Percentiles rank a stretch among this genome's conserved stretches.
These are phyloP conservation scores for Bubo blakistoni DNA, from an alignment of 2,113 vertebrate species.

Conservation along the genomic window DNA sequence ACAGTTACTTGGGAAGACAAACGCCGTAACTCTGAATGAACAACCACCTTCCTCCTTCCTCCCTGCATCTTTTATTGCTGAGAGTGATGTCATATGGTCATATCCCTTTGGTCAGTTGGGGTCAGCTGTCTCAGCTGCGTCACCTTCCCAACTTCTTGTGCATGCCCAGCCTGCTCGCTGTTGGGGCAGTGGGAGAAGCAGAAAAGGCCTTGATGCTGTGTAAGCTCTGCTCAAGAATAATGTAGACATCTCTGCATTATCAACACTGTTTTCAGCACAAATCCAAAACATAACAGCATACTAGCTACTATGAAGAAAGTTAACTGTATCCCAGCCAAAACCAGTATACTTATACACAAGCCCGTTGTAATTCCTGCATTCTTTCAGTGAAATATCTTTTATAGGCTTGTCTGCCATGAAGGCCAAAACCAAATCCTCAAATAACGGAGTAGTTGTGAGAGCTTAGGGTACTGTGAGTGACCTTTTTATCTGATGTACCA, in stretches of 20 bases:
- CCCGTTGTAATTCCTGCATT: not conserved
- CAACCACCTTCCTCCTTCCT: not conserved
- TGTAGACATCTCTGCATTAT: not conserved
- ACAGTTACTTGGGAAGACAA: not conserved
- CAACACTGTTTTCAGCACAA: not conserved
- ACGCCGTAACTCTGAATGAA: fast-evolving
- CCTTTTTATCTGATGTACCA: not conserved
- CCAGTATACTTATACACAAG: not conserved
- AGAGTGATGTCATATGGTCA: not conserved
- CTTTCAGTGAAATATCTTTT: not conserved
- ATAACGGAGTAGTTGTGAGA: not conserved
- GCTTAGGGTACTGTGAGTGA: not conserved
- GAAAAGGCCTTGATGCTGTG: not conserved
- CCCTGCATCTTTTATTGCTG: not conserved
- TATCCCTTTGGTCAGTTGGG: not conserved
- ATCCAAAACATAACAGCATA: not conserved
- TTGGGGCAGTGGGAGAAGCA: not conserved
- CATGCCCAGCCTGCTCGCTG: not conserved
- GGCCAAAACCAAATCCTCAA: not conserved
- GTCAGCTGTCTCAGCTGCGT: not conserved
- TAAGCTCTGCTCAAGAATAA: not conserved
- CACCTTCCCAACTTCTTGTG: not conserved
- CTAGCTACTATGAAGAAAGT: not conserved
- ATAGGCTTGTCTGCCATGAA: not conserved
- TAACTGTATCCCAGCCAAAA: not conserved